Percentiles rank a stretch among this genome's conserved stretches.
Conservation (phyloP, 2,113 vertebrate species). For the Tursiops truncatus region DNA sequence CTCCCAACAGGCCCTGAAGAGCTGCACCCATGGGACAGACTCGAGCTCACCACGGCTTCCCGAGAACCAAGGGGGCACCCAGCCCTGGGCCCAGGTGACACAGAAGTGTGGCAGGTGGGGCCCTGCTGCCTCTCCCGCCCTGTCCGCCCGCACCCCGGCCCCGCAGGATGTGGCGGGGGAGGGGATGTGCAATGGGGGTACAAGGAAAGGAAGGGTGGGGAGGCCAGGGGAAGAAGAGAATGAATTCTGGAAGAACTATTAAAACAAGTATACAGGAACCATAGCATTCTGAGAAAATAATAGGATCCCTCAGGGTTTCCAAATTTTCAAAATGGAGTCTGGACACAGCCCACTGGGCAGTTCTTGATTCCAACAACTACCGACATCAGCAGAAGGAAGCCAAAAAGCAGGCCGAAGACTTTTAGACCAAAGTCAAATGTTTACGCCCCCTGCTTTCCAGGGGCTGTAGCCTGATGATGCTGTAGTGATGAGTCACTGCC, state of each 20-base stretch:
- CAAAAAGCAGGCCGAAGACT: conserved; percentile 39
- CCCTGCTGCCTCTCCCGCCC: not conserved
- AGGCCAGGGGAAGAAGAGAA: not conserved
- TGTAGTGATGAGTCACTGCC: not conserved
- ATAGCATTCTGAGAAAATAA: not conserved
- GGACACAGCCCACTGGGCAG: not conserved
- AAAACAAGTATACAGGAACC: not conserved
- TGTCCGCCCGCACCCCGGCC: not conserved
- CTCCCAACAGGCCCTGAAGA: not conserved
- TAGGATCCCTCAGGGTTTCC: not conserved
- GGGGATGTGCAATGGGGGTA: not conserved
- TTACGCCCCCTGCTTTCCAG: not conserved
- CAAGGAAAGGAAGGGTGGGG: not conserved
- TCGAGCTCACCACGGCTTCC: not conserved
- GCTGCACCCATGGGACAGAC: not conserved
- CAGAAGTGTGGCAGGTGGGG: not conserved
- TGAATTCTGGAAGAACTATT: not conserved
- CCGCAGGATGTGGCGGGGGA: not conserved
- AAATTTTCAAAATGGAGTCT: not conserved
- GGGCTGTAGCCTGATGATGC: not conserved
- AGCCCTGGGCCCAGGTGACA: not conserved
- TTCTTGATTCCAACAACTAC: not conserved
- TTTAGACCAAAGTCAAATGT: conserved; percentile 1
- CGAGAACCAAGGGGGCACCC: not conserved
- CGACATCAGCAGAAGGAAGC: not conserved